Conservation (phyloP, 1,140 invertebrate genomes). For the Lutraria rhynchaena region DNA sequence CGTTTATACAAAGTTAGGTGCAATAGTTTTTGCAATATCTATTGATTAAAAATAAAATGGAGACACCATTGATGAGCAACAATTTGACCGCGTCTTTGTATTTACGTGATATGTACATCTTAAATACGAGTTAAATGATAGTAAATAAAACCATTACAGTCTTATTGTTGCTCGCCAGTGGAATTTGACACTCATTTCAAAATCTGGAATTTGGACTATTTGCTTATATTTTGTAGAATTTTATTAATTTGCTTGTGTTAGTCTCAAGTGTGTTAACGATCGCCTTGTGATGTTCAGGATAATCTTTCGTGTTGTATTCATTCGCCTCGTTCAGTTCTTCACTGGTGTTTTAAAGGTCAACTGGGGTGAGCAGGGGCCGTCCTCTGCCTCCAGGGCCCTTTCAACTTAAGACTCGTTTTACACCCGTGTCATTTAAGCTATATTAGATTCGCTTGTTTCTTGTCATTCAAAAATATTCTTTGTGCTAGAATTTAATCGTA, state of each 20-base stretch:
- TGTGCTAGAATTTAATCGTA: conserved; percentile 55
- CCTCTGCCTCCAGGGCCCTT: conserved; percentile 25
- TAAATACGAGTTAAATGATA: conserved; percentile 29
- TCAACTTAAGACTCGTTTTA: conserved; percentile 41
- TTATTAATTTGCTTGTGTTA: conserved; percentile 52
- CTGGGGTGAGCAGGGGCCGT: conserved; percentile 42
- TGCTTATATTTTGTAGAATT: conserved; percentile 22
- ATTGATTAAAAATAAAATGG: too few relatives aligned
- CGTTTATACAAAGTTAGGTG: too few relatives aligned
- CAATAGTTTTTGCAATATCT: too few relatives aligned
- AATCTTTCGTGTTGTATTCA: conserved; percentile 35
- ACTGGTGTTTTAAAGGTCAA: conserved; percentile 43
- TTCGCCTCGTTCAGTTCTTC: conserved; percentile 28
- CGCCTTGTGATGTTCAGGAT: conserved; percentile 16
- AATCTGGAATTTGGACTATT: conserved; percentile 10
- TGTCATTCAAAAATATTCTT: conserved; percentile 60
- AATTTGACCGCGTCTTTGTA: not conserved
- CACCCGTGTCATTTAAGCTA: conserved; percentile 43
- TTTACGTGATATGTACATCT: not conserved
- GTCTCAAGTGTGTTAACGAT: conserved; percentile 50
- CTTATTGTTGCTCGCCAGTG: conserved; percentile 28
- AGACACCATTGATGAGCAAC: too few relatives aligned
- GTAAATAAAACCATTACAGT: not conserved
- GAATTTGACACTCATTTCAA: conserved; percentile 31
- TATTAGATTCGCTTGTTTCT: conserved; percentile 41